These are phyloP conservation scores for Aphrophora alni DNA, from an alignment of 2,888 invertebrate genomes.

Conservation along the genomic window DNA sequence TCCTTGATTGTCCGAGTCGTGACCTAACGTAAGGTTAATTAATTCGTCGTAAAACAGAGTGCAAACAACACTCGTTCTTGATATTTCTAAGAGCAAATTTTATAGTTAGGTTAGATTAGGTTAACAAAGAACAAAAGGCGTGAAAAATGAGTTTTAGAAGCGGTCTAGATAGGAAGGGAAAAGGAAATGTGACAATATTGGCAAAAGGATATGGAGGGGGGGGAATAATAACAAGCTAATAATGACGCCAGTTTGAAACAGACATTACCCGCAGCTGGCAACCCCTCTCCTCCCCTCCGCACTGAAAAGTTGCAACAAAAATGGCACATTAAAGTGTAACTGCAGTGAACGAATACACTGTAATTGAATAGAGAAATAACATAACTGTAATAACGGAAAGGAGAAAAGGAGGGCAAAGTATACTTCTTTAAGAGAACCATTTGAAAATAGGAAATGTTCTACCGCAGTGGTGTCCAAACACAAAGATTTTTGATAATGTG, in stretches of 20 bases:
- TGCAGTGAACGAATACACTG: not conserved
- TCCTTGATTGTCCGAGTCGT: not conserved
- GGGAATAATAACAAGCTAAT: conserved; percentile 6
- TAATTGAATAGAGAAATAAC: not conserved
- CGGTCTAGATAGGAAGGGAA: conserved; percentile 9
- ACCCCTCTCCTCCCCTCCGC: not conserved
- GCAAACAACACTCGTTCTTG: not conserved
- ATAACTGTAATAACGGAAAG: not conserved
- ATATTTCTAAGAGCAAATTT: not conserved
- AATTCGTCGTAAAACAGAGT: not conserved
- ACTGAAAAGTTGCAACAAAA: not conserved
- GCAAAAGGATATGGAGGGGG: not conserved
- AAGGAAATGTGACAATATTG: conserved; percentile 6
- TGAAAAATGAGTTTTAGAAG: not conserved
- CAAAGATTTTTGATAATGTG: no score
- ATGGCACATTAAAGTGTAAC: not conserved
- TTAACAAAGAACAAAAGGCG: not conserved
- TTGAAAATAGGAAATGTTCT: no score
- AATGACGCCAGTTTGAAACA: conserved; percentile 3
- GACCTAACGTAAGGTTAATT: not conserved
- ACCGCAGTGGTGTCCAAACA: no score
- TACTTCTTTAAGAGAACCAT: not conserved
- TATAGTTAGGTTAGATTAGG: not conserved
- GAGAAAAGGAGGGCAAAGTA: not conserved
- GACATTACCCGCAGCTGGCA: not conserved